Evolutionary conservation across 2,113 vertebrate species (phyloP).

Genomic region (Phyllopteryx taeniolatus): DNA sequence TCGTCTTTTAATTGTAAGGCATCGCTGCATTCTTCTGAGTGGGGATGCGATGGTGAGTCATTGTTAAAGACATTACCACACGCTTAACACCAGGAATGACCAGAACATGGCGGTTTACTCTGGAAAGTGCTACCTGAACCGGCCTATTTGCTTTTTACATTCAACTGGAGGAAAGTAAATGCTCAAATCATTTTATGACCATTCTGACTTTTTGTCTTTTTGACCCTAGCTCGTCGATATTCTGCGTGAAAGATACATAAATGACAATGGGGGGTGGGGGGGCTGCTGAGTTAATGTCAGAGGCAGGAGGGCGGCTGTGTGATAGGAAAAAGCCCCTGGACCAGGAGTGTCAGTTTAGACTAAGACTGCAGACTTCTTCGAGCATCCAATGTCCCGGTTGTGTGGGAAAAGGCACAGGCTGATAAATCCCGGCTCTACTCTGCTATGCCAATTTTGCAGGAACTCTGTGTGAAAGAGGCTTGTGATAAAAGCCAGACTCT

Average conservation of each 20-base stretch:
- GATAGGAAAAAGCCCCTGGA: background rate
- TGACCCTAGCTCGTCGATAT: background rate
- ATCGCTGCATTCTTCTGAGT: too few species aligned
- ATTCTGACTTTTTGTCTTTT: background rate
- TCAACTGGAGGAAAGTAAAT: background rate
- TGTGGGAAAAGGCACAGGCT: slow-evolving; percentile 2
- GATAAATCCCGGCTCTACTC: background rate
- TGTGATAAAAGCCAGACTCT: background rate
- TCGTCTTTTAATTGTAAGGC: background rate
- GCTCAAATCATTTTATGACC: background rate
- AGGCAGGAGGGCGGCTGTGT: background rate
- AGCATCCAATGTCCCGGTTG: background rate
- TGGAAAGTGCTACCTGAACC: background rate
- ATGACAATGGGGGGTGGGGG: background rate
- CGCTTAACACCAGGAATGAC: background rate
- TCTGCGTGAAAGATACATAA: background rate
- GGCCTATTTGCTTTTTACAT: background rate
- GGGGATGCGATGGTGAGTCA: too few species aligned
- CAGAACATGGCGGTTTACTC: background rate
- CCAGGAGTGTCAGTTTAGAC: background rate
- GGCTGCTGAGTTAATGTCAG: background rate
- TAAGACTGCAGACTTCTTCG: background rate
- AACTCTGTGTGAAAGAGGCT: background rate
- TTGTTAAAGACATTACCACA: too few species aligned
- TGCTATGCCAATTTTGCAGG: background rate